Conservation (phyloP, 2,797 vertebrate species). For the Phrynocephalus guinanensis region DNA sequence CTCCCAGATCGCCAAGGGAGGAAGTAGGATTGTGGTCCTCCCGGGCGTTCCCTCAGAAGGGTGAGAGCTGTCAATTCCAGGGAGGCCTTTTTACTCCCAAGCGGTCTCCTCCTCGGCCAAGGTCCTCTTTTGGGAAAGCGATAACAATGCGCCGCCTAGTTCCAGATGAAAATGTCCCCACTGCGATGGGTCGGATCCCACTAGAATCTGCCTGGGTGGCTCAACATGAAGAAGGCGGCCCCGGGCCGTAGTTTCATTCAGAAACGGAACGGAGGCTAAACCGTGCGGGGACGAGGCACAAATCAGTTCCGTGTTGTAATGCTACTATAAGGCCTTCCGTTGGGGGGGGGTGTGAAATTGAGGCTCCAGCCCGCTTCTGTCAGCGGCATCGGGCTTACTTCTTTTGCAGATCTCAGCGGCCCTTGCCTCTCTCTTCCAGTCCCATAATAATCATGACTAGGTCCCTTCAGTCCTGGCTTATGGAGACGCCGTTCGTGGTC, state of each 20-base stretch:
- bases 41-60: background rate
- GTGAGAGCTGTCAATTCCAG: background rate
- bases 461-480: no score
- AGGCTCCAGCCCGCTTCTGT: background rate
- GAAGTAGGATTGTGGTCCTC: background rate
- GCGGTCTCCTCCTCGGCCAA: background rate
- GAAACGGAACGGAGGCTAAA: fast-evolving
- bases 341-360: background rate
- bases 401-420: background rate
- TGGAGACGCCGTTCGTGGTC: no score
- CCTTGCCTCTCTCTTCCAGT: background rate
- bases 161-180: background rate
- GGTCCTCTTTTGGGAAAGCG: background rate
- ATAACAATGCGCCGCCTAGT: background rate
- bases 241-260: background rate
- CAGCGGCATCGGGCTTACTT: background rate
- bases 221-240: background rate
- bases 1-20: background rate
- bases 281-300: background rate
- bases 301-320: background rate
- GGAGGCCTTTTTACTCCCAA: background rate
- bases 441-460: no score
- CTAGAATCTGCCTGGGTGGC: background rate
- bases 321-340: background rate
- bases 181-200: background rate